Percentiles rank a stretch among this genome's conserved stretches.
Evolutionary conservation across 2,797 vertebrate species (phyloP).

Genomic region (Rhabdomys pumilio): DNA sequence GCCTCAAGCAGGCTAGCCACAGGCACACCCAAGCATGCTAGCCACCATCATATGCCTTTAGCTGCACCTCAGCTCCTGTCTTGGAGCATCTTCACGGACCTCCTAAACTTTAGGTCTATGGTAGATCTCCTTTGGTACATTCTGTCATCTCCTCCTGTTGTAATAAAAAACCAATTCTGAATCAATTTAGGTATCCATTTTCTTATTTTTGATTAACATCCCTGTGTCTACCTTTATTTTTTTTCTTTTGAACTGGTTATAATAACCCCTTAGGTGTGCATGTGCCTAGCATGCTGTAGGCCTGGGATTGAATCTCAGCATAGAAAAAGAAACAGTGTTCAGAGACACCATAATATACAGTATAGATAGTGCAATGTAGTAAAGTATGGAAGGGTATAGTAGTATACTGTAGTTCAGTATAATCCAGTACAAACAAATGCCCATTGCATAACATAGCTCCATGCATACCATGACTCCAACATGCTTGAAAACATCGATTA

Average conservation of each 20-base stretch:
- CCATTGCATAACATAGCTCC: not conserved
- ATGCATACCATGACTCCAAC: not conserved
- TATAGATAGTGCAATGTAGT: not conserved
- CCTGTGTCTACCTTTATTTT: not conserved
- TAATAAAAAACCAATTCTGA: conserved; percentile 6
- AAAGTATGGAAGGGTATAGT: too few species aligned
- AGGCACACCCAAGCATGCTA: not conserved
- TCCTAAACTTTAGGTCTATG: not conserved
- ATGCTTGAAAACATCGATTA: not conserved
- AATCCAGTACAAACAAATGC: not conserved
- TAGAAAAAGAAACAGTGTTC: not conserved
- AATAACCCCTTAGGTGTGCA: not conserved
- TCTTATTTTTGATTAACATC: not conserved
- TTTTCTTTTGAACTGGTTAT: not conserved
- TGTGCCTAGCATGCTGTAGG: too few species aligned
- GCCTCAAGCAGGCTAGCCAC: not conserved
- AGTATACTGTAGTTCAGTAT: not conserved
- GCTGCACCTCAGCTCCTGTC: not conserved
- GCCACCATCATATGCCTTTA: not conserved
- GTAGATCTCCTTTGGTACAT: not conserved
- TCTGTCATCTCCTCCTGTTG: not conserved
- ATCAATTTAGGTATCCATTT: not conserved
- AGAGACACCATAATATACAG: not conserved
- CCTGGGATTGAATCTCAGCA: not conserved
- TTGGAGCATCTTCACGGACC: not conserved